Evolutionary conservation across 2,797 vertebrate species (phyloP).

Genomic region (Jordanella pulchra): DNA sequence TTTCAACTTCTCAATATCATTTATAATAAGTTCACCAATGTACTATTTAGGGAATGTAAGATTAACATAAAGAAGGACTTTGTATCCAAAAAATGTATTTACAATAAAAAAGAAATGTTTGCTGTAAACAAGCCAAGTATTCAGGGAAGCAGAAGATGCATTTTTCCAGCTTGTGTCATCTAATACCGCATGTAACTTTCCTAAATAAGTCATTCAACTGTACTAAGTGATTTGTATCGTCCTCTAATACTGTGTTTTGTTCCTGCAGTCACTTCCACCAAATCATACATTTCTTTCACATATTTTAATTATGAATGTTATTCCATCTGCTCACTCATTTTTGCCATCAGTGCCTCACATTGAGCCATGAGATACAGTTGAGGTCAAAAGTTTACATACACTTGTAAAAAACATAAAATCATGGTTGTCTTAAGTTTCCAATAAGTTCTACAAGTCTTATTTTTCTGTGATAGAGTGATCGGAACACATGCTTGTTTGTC

Average conservation of each 20-base stretch:
- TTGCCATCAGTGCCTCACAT: conserved; percentile 12
- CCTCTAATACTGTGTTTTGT: conserved; percentile 31
- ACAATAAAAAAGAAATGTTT: conserved; percentile 41
- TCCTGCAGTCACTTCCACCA: conserved; percentile 20
- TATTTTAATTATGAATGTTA: conserved; percentile 48
- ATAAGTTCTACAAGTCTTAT: too few species aligned
- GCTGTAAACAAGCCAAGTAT: conserved; percentile 39
- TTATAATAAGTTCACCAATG: conserved; percentile 21
- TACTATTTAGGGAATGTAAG: conserved; percentile 24
- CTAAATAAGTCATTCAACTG: conserved; percentile 55
- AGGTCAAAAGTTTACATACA: too few species aligned
- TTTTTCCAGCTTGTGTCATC: conserved; percentile 25
- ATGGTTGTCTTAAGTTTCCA: too few species aligned
- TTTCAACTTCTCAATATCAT: conserved; percentile 6
- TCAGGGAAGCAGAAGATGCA: conserved; percentile 35
- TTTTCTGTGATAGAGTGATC: too few species aligned
- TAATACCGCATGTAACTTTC: conserved; percentile 47
- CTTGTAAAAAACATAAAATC: too few species aligned
- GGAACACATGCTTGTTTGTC: too few species aligned
- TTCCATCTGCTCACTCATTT: conserved; percentile 16
- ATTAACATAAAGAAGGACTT: conserved; percentile 6
- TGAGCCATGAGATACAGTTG: conserved; percentile 6
- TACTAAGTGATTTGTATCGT: conserved; percentile 25
- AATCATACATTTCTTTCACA: conserved; percentile 20
- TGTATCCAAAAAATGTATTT: conserved; percentile 40